Evolutionary conservation across 2,888 invertebrate genomes (phyloP), one percentile per base, ranked within the genome.

Genomic region (Incurvaria masculella): DNA sequence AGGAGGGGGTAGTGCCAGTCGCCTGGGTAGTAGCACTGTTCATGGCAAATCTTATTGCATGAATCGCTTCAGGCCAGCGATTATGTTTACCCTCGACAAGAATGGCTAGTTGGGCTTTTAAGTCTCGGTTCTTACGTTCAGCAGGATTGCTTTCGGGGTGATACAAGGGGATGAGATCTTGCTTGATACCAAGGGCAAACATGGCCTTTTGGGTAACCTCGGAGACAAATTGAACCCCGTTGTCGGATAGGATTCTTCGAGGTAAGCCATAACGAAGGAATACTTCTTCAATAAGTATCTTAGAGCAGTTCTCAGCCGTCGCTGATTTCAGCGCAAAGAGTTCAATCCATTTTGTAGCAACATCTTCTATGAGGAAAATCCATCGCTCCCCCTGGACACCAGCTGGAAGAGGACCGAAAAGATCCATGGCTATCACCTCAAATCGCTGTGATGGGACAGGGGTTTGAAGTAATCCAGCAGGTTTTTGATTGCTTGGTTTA

Each of bases 161-260:
- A 46, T 66, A 64, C 0, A 62, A 47, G 0, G 64, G 59, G 0
- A 56, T 61, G 3, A 57, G 54, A 0, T 42, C 21, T 4, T 65
- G 62, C 1, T 56, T 48, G 8, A 65, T 60, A 0, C 52, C 54
- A 0, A 61, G 39, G 1, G 49, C 53, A 8, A 48, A 56, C 0
- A 40, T 40, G 0, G 61, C 42, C 42, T 65, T 53, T 43, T 66
- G 66, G 61, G 66, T 64, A 1, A 65, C 52, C 0, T 52, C 56
- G 2, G 59, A 57, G 0, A 66, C 54, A 47, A 66, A 64, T 41
- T 66, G 65, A 0, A 56, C 47, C 0, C 66, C 66, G n/a, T 68
- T 68, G 38, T 68, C 65, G 14, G 58, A 60, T 4, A 62, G 55
- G 0, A 68, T 16, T n/a, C 61, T 45, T 1, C 66, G 39, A 0